phyloP scores from a whole-genome alignment of 2,113 vertebrate species.

The Hucho hucho region DNA sequence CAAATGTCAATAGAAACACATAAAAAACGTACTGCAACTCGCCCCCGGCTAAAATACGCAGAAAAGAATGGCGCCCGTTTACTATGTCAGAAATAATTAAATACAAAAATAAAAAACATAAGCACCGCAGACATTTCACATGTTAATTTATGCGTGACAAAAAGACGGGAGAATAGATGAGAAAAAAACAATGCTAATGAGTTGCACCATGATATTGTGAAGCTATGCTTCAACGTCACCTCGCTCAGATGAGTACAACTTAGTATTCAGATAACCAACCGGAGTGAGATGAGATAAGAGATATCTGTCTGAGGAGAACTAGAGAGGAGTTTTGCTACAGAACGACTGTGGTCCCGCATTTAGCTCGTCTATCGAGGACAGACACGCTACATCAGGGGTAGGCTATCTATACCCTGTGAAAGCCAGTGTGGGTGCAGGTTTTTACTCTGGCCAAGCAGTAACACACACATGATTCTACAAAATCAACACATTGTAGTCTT shows the following conservation, averaged over 20 bases:
- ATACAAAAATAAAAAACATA: conserved; percentile 41
- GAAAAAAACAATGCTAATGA: conserved; percentile 62
- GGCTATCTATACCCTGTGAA: no score
- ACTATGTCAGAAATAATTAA: conserved; percentile 66
- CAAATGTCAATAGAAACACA: conserved; percentile 69
- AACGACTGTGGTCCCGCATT: no score
- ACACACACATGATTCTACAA: no score
- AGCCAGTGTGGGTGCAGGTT: no score
- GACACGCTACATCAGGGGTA: no score
- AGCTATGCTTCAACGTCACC: conserved; percentile 35
- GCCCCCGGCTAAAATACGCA: conserved; percentile 24
- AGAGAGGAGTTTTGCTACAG: neutral
- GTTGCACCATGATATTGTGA: conserved; percentile 14
- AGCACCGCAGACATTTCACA: conserved; percentile 2
- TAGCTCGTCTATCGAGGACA: no score
- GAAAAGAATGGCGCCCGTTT: conserved; percentile 27
- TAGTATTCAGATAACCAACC: conserved; percentile 21
- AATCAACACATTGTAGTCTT: no score
- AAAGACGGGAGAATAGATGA: conserved; percentile 18
- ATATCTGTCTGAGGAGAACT: neutral
- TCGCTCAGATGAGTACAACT: conserved; percentile 35
- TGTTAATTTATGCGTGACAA: conserved; percentile 57
- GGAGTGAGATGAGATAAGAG: neutral
- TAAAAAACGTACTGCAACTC: conserved; percentile 48
- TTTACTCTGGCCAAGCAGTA: no score